phyloP scores from a whole-genome alignment of 1,140 invertebrate species.

The Zaprionus ghesquierei region DNA sequence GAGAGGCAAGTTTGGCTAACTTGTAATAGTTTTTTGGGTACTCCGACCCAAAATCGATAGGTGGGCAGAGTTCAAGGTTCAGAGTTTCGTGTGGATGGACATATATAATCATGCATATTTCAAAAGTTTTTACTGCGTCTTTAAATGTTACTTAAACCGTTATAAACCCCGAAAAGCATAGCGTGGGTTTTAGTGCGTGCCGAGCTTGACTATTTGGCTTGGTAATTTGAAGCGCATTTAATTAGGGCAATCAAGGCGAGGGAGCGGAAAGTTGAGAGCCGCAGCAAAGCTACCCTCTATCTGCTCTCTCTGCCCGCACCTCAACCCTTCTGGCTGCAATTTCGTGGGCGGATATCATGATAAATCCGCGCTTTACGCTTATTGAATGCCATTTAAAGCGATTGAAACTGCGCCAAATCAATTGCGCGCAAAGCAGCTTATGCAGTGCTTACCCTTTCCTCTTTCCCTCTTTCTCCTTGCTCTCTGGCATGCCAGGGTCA shows the following conservation, averaged over 20 bases:
- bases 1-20: neutral
- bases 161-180: neutral
- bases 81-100: neutral
- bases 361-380: slow-evolving; percentile 18
- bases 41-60: slow-evolving; percentile 30
- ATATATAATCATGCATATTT: slow-evolving; percentile 5
- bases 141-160: neutral
- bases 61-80: slow-evolving; percentile 18
- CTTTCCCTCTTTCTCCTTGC: neutral
- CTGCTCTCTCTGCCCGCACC: no score
- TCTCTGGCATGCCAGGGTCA: neutral
- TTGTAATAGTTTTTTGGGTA: slow-evolving; percentile 21
- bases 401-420: slow-evolving; percentile 14
- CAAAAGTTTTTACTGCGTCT: slow-evolving; percentile 21
- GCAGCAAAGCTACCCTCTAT: neutral
- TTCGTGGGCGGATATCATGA: neutral
- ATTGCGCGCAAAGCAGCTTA: slow-evolving; percentile 7
- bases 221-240: slow-evolving; percentile 29
- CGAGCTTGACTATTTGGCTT: neutral
- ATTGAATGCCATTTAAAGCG: slow-evolving; percentile 33
- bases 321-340: neutral
- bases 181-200: slow-evolving; percentile 14
- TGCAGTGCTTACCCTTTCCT: neutral
- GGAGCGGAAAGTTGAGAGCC: slow-evolving; percentile 1
- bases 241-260: slow-evolving; percentile 26